Evolutionary conservation across 2,113 vertebrate species (phyloP).

Genomic region (Nesoenas mayeri): DNA sequence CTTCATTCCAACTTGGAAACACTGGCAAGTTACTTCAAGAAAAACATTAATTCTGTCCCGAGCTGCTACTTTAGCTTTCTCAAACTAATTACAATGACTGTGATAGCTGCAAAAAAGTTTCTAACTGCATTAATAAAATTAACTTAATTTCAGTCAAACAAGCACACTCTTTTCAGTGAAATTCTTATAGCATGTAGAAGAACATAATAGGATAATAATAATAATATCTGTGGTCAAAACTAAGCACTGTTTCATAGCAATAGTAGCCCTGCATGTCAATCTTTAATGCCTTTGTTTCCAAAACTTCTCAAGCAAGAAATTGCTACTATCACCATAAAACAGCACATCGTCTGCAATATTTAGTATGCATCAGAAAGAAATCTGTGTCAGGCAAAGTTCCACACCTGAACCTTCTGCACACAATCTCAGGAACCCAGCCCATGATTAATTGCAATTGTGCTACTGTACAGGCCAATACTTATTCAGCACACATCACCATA

Average conservation of each 20-base stretch:
- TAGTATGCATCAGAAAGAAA: background rate
- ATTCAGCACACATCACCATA: background rate
- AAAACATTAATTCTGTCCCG: no score
- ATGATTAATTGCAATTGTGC: background rate
- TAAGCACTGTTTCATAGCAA: background rate
- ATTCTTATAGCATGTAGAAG: background rate
- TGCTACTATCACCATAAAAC: background rate
- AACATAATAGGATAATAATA: background rate
- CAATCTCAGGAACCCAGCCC: background rate
- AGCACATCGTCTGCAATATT: background rate
- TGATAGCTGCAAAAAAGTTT: no score
- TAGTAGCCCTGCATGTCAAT: fast-evolving
- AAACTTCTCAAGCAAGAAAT: background rate
- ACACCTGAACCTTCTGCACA: background rate
- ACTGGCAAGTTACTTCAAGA: no score
- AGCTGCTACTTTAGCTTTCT: no score
- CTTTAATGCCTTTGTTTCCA: background rate
- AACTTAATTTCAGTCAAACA: no score
- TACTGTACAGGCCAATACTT: background rate
- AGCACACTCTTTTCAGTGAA: background rate
- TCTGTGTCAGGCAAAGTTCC: background rate
- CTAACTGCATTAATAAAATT: no score
- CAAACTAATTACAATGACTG: no score
- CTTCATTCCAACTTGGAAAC: no score
- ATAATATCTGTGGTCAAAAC: background rate